These are phyloP conservation scores for Diachasmimorpha longicaudata DNA, from an alignment of 1,140 invertebrate species.

Conservation along the genomic window DNA sequence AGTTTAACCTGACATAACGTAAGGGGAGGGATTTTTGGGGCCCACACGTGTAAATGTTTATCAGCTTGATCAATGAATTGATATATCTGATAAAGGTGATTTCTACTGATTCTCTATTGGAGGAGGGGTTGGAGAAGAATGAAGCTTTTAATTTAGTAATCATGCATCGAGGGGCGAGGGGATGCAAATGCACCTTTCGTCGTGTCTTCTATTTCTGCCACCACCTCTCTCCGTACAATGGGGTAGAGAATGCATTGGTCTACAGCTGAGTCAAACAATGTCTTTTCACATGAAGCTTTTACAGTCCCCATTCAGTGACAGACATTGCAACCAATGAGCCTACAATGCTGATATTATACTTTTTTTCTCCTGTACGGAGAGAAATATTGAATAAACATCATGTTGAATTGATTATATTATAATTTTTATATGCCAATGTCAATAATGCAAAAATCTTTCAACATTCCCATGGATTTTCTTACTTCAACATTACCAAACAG, in stretches of 20 bases:
- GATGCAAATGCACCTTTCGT: conserved; percentile 61
- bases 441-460: too few relatives aligned
- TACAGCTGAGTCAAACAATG: conserved; percentile 62
- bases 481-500: too few relatives aligned
- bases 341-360: neutral
- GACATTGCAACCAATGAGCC: neutral
- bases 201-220: conserved; percentile 35
- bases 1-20: neutral
- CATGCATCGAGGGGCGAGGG: conserved; percentile 43
- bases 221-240: neutral
- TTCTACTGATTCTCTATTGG: neutral
- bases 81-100: conserved; percentile 5
- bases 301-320: conserved; percentile 45
- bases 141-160: conserved; percentile 61
- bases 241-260: conserved; percentile 32
- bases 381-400: too few relatives aligned
- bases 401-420: too few relatives aligned
- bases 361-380: too few relatives aligned
- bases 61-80: neutral
- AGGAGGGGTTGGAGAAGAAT: conserved; percentile 46
- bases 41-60: neutral
- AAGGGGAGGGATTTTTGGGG: neutral
- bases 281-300: conserved; percentile 63
- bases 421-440: too few relatives aligned
- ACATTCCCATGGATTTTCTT: too few relatives aligned